Conservation (phyloP, 2,113 vertebrate species). For the Ceyx margarethae region DNA sequence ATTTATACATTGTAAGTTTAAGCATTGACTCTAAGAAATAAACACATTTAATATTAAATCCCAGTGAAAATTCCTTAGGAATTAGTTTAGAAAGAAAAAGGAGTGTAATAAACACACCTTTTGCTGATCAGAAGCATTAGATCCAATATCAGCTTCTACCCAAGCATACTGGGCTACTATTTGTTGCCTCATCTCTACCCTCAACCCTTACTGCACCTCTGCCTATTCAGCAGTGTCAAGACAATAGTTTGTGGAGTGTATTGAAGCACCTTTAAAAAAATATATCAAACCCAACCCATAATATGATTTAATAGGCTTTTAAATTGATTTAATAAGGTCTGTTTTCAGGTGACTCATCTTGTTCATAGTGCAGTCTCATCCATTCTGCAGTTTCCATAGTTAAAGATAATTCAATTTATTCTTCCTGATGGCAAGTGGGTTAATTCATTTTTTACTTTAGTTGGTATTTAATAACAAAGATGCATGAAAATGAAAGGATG, state of each 20-base stretch:
- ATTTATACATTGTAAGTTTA: background rate
- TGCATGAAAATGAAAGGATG: background rate
- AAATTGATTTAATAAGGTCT: background rate
- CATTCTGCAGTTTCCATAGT: background rate
- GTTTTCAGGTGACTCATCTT: background rate
- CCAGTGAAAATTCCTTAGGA: background rate
- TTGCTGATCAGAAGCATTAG: background rate
- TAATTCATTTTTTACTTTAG: background rate
- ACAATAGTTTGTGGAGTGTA: background rate
- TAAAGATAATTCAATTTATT: background rate
- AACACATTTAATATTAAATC: background rate
- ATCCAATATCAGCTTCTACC: background rate
- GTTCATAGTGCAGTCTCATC: background rate
- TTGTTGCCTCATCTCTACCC: background rate
- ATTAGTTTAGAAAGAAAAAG: background rate
- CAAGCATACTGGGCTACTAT: background rate
- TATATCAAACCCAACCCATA: background rate
- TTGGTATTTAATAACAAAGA: background rate
- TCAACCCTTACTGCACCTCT: fast-evolving
- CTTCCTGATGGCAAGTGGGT: background rate
- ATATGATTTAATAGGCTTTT: background rate
- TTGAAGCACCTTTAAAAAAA: background rate
- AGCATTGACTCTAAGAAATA: background rate
- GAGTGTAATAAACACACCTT: background rate
- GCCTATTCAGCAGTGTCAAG: background rate